A percentile compares a stretch with the other conserved stretches of the same genome.
phyloP scores from a whole-genome alignment of 2,797 vertebrate genomes.

The Lacerta viridis region DNA sequence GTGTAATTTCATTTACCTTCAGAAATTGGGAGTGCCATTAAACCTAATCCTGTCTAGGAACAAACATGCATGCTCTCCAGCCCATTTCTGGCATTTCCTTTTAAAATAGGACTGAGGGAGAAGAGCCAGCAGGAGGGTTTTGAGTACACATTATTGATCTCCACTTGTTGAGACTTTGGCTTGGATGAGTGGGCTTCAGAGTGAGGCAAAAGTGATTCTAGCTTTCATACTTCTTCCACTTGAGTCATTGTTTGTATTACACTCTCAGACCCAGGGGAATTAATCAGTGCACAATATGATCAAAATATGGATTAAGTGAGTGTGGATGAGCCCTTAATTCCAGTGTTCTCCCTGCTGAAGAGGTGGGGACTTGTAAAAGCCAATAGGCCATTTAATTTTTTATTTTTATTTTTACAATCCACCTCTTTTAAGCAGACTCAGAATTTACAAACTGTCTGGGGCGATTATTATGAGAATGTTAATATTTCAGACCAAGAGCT shows the following conservation, averaged over 20 bases:
- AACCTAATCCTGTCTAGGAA: constrained; percentile 34
- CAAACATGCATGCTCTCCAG: neutral
- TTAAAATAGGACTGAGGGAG: constrained; percentile 11
- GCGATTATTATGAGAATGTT: neutral
- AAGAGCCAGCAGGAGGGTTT: neutral
- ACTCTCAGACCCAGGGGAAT: neutral
- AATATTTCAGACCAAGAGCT: neutral
- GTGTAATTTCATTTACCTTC: constrained; percentile 51
- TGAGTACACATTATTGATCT: neutral
- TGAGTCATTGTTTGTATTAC: neutral
- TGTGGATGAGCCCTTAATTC: too few species aligned
- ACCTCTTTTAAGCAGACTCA: neutral
- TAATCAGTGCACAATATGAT: too few species aligned
- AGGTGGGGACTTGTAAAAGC: neutral
- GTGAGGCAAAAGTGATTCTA: neutral
- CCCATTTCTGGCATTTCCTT: constrained; percentile 28
- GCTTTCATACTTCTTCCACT: neutral
- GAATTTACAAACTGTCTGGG: neutral
- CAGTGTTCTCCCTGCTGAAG: too few species aligned
- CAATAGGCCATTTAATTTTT: neutral
- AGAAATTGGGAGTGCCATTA: constrained; percentile 33
- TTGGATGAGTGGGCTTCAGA: neutral
- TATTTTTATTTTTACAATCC: too few species aligned
- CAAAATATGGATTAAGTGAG: too few species aligned
- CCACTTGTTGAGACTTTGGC: neutral